Evolutionary conservation across 2,113 vertebrate genomes (phyloP).

Genomic region (Pelecanus crispus): DNA sequence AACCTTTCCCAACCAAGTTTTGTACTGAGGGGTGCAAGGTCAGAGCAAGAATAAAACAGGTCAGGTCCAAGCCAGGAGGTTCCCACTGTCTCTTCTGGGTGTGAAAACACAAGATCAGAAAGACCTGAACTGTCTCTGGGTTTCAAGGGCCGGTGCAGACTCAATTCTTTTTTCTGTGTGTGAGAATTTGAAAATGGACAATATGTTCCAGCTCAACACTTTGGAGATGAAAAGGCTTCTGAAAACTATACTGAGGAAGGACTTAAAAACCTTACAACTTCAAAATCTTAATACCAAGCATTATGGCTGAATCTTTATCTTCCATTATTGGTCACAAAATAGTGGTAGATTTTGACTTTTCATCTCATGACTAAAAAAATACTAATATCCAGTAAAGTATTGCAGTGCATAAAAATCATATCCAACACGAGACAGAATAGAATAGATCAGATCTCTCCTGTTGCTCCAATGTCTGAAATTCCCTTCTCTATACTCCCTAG

Average conservation of each 20-base stretch:
- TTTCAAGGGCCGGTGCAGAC: not conserved
- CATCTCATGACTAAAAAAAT: not conserved
- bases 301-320: not conserved
- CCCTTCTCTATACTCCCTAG: not conserved
- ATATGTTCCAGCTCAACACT: not conserved
- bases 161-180: not conserved
- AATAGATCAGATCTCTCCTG: not conserved
- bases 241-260: not conserved
- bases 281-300: not conserved
- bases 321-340: not conserved
- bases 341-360: not conserved
- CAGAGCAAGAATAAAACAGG: not conserved
- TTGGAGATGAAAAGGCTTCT: not conserved
- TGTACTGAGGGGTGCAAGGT: not conserved
- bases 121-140: not conserved
- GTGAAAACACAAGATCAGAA: not conserved
- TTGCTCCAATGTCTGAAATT: not conserved
- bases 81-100: not conserved
- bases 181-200: not conserved
- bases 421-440: not conserved
- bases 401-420: not conserved
- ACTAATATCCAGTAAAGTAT: not conserved
- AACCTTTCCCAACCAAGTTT: not conserved
- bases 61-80: not conserved
- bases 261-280: not conserved